These are phyloP conservation scores for Gerosis bhagava DNA, from an alignment of 2,888 invertebrate genomes.

Conservation along the genomic window DNA sequence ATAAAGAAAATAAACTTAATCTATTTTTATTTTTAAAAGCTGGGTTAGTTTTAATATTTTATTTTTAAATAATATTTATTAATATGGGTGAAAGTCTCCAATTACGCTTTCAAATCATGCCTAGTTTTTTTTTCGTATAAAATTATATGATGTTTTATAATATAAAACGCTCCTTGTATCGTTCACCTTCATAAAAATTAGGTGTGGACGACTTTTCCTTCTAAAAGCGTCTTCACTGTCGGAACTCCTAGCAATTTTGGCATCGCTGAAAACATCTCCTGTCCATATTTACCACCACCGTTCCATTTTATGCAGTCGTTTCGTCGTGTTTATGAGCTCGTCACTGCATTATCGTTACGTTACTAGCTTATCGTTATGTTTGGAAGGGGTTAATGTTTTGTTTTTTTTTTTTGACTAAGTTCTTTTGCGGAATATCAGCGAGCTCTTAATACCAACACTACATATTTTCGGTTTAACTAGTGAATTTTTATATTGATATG, in stretches of 20 bases:
- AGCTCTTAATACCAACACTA: too few species aligned
- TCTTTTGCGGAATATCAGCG: too few species aligned
- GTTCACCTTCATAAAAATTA: conserved; percentile 41
- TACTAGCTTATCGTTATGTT: conserved; percentile 65
- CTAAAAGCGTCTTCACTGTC: conserved; percentile 51
- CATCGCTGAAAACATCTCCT: conserved; percentile 58
- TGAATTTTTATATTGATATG: too few species aligned
- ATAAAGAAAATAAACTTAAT: too few species aligned
- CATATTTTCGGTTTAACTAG: too few species aligned
- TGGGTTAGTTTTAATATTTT: too few species aligned
- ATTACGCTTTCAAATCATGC: too few species aligned
- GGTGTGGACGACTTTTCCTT: conserved; percentile 41
- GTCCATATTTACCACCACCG: conserved; percentile 73
- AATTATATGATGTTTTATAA: not conserved
- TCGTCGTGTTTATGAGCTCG: conserved; percentile 63
- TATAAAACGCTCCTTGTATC: not conserved
- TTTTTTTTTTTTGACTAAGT: conserved; percentile 49
- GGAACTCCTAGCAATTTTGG: conserved; percentile 44
- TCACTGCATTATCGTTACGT: conserved; percentile 70
- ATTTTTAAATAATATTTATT: too few species aligned
- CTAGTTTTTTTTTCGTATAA: too few species aligned
- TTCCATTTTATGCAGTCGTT: conserved; percentile 73
- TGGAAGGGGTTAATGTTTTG: conserved; percentile 65
- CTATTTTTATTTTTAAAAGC: too few species aligned
- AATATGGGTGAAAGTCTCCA: too few species aligned